Conservation (phyloP, 2,888 invertebrate genomes). For the Pterostichus niger region DNA sequence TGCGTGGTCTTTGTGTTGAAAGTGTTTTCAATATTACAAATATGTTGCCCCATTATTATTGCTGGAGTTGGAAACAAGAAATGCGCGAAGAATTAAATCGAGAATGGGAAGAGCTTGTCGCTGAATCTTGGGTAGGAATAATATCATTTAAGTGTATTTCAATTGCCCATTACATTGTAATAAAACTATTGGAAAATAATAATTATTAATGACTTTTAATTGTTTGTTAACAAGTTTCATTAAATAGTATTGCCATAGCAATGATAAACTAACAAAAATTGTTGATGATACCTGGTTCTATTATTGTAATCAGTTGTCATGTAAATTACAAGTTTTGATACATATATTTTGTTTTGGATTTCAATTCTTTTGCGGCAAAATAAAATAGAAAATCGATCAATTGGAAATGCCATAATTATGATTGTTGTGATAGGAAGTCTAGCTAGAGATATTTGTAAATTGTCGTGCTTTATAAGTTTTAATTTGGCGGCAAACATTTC, state of each 20-base stretch:
- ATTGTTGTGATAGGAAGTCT: no score
- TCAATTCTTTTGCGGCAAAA: not conserved
- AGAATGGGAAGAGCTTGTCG: conserved; percentile 73
- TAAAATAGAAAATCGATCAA: not conserved
- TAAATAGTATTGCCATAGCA: not conserved
- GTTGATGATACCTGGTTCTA: no score
- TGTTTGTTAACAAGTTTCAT: not conserved
- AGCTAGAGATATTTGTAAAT: not conserved
- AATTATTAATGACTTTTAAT: not conserved
- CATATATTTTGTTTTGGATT: no score
- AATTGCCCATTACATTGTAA: not conserved
- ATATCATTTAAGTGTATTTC: not conserved
- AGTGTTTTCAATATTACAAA: conserved; percentile 1
- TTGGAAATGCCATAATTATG: no score
- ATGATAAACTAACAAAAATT: not conserved
- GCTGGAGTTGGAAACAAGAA: conserved; percentile 69
- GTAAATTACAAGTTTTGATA: no score
- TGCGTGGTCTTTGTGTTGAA: not conserved
- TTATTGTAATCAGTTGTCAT: no score
- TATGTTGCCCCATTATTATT: conserved; percentile 59
- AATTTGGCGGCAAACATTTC: not conserved
- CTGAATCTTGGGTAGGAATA: conserved; percentile 73
- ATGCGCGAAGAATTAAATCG: conserved; percentile 72
- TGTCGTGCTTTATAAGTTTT: no score
- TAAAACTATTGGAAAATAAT: not conserved